Evolutionary conservation across 2,797 vertebrate genomes (phyloP).

Genomic region (Anomalospiza imberbis): DNA sequence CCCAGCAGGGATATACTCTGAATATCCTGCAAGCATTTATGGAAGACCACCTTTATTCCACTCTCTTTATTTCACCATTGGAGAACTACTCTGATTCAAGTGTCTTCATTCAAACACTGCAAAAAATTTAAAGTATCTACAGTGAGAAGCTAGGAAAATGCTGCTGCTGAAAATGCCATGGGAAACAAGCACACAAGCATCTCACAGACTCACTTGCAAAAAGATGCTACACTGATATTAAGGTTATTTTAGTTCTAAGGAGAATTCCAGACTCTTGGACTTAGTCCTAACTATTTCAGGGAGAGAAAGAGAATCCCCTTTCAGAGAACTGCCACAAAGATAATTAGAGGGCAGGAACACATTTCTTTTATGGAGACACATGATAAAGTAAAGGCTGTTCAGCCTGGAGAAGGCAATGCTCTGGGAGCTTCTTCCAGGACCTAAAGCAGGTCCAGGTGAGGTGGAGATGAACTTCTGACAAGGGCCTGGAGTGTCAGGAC

Average conservation of each 20-base stretch:
- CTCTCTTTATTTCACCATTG: neutral
- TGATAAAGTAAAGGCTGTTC: neutral
- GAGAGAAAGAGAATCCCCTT: neutral
- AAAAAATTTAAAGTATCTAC: neutral
- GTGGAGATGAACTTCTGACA: neutral
- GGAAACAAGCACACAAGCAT: neutral
- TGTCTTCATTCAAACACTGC: neutral
- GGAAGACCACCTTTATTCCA: neutral
- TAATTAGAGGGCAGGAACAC: neutral
- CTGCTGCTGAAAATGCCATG: neutral
- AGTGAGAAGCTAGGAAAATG: neutral
- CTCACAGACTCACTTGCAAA: neutral
- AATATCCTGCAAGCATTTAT: neutral
- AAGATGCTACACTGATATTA: neutral
- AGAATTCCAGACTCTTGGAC: neutral
- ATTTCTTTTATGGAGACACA: neutral
- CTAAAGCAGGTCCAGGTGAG: neutral
- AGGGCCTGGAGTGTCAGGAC: neutral
- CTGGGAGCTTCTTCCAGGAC: neutral
- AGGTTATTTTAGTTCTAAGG: neutral
- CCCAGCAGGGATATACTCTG: neutral
- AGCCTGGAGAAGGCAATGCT: neutral
- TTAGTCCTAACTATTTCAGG: neutral
- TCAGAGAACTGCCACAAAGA: neutral
- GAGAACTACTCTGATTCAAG: neutral